A percentile compares a stretch with the other conserved stretches of the same genome.
phyloP scores from a whole-genome alignment of 2,113 vertebrate species.

The Macaca nemestrina region DNA sequence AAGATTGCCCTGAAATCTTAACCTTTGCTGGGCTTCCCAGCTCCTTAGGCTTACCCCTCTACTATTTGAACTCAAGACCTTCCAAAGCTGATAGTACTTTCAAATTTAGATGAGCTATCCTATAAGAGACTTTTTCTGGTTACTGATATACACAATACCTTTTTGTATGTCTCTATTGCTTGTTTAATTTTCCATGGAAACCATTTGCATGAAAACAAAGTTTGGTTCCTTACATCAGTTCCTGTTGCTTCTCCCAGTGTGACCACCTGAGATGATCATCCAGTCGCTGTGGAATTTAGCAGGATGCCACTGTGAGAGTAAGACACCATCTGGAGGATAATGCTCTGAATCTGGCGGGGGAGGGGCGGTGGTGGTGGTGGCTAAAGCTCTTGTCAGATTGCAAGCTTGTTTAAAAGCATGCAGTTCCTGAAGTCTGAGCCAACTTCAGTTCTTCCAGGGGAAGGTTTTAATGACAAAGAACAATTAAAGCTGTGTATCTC shows the following conservation, averaged over 20 bases:
- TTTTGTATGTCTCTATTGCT: constrained; percentile 50
- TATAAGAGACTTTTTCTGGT: not conserved
- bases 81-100: constrained; percentile 40
- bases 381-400: not conserved
- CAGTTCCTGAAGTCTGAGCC: not conserved
- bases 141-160: constrained; percentile 26
- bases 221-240: constrained; percentile 5
- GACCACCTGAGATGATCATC: not conserved
- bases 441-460: not conserved
- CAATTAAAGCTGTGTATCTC: not conserved
- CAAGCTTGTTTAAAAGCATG: not conserved
- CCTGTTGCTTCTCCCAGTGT: constrained; percentile 35
- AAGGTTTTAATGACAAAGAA: not conserved
- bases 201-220: constrained; percentile 65
- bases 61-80: constrained; percentile 27
- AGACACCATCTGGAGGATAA: not conserved
- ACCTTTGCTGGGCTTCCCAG: constrained; percentile 52
- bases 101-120: not conserved
- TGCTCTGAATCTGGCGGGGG: not conserved
- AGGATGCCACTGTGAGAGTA: not conserved
- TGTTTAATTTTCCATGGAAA: constrained; percentile 65
- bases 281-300: not conserved
- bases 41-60: constrained; percentile 33
- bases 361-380: not conserved
- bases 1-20: not conserved